Evolutionary conservation across 2,888 invertebrate species (phyloP).

Genomic region (Agapetus fuscipes): DNA sequence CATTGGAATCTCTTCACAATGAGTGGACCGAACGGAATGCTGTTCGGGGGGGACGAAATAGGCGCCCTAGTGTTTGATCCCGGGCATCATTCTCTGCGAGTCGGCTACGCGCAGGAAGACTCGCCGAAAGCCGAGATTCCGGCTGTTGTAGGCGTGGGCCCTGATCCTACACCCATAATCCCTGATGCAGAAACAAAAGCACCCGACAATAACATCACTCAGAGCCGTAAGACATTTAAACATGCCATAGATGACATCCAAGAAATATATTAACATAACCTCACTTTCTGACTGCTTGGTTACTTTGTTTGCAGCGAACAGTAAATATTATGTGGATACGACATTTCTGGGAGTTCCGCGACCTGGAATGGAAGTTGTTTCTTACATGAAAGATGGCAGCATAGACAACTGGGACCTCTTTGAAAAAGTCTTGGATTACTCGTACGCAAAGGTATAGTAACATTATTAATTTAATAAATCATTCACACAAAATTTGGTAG

Average conservation of each 20-base stretch:
- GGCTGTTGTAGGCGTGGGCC: conserved; percentile 79
- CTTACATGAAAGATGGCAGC: conserved; percentile 97
- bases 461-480: background rate
- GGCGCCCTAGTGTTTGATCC: conserved; percentile 97
- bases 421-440: conserved; percentile 91
- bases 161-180: conserved; percentile 51
- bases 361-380: conserved; percentile 73
- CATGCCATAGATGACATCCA: too few species aligned
- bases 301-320: too few species aligned
- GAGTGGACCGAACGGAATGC: conserved; percentile 47
- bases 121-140: conserved; percentile 99
- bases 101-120: conserved; percentile 96
- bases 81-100: conserved; percentile 80
- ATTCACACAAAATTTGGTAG: too few species aligned
- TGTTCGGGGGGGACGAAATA: conserved; percentile 95
- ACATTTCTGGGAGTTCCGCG: conserved; percentile 86
- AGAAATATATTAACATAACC: too few species aligned
- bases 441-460: conserved; percentile 65
- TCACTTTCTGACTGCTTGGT: background rate
- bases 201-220: conserved; percentile 61
- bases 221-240: conserved; percentile 33
- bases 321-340: conserved; percentile 79
- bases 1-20: too few species aligned
- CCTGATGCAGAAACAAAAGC: conserved; percentile 68
- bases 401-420: conserved; percentile 99